phyloP scores from a whole-genome alignment of 2,888 invertebrate species.

The Vannuccia rotundouncinata region DNA sequence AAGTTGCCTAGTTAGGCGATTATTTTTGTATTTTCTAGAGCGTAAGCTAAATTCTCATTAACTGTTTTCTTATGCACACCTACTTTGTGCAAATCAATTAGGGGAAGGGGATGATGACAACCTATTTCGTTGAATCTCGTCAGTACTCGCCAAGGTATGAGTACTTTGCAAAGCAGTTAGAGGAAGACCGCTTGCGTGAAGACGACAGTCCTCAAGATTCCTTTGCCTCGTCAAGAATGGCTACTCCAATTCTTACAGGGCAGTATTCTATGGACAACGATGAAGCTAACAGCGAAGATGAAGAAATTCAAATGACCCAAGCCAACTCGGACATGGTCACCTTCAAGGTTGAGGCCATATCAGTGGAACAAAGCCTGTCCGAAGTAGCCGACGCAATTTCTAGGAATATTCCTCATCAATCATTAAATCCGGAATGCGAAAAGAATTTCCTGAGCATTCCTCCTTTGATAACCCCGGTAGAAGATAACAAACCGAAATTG shows the following conservation, averaged over 20 bases:
- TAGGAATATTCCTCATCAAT: background rate
- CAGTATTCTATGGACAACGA: background rate
- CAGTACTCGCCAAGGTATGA: background rate
- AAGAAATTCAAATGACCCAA: background rate
- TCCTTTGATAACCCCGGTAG: no score
- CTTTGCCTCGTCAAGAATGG: constrained; percentile 7
- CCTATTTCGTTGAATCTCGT: constrained; percentile 34
- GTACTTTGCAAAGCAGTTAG: background rate
- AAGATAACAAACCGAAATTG: no score
- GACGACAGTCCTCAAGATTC: constrained; percentile 28
- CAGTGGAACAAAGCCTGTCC: background rate
- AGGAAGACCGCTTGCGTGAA: constrained; percentile 23
- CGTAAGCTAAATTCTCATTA: no score
- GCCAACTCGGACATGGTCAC: background rate
- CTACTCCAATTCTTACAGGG: background rate
- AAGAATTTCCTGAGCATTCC: no score
- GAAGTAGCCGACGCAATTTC: background rate
- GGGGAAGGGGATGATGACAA: constrained; percentile 38
- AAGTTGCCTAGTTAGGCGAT: no score
- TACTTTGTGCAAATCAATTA: no score
- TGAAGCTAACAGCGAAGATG: background rate
- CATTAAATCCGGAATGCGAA: no score
- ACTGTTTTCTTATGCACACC: no score
- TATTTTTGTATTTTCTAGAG: no score
- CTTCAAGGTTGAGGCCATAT: background rate